phyloP scores from a whole-genome alignment of 2,888 invertebrate genomes.

The Nipponacmea schrenckii region DNA sequence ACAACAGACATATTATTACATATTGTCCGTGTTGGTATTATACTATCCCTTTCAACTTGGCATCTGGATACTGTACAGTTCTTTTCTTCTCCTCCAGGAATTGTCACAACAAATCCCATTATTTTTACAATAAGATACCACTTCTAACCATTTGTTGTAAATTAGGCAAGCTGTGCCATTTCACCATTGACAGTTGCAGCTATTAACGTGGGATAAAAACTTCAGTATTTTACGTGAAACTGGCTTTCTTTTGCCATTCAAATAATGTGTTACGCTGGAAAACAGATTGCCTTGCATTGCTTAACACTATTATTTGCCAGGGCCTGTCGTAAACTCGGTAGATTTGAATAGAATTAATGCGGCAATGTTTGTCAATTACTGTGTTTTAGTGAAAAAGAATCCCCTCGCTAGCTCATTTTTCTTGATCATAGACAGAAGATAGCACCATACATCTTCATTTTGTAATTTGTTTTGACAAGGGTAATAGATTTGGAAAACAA shows the following conservation, averaged over 20 bases:
- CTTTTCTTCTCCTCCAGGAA: neutral
- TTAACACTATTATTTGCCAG: conserved; percentile 7
- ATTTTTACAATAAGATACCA: conserved; percentile 19
- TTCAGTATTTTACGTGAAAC: neutral
- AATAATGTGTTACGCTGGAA: neutral
- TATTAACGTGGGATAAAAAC: conserved; percentile 15
- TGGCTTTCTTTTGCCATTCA: neutral
- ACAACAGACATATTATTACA: conserved; percentile 16
- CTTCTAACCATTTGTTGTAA: conserved; percentile 22
- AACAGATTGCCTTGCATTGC: conserved; percentile 7
- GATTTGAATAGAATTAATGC: neutral
- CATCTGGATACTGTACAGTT: conserved; percentile 11
- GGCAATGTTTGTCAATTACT: conserved; percentile 9
- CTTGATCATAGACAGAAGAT: conserved; percentile 8
- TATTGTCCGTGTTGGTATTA: conserved; percentile 20
- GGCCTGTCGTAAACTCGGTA: neutral
- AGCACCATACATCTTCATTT: conserved; percentile 8
- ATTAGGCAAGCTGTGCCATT: conserved; percentile 23
- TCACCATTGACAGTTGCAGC: conserved; percentile 15
- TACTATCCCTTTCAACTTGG: conserved; percentile 10
- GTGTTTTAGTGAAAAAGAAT: conserved; percentile 7
- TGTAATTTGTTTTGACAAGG: conserved; percentile 8
- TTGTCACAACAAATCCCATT: conserved; percentile 21
- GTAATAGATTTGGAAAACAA: conserved; percentile 8
- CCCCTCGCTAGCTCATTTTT: conserved; percentile 4